Evolutionary conservation across 2,888 invertebrate genomes (phyloP).

Genomic region (Criorhina ranunculi): DNA sequence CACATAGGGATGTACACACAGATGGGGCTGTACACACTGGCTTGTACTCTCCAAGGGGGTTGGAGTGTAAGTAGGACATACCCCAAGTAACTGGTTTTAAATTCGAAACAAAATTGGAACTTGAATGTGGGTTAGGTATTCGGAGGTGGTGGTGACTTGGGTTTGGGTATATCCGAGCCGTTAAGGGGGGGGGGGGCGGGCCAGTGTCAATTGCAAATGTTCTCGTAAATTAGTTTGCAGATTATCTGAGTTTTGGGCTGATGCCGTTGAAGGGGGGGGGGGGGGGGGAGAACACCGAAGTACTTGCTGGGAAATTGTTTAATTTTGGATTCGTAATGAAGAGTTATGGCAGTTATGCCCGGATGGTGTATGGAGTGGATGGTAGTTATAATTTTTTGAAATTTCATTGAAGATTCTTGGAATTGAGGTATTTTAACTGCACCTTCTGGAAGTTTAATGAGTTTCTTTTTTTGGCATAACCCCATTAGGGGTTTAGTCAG

Average conservation of each 20-base stretch:
- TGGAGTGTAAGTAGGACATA: background rate
- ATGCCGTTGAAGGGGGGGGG: background rate
- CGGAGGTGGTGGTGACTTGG: slow-evolving; percentile 46
- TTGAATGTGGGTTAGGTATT: slow-evolving; percentile 17
- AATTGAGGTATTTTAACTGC: background rate
- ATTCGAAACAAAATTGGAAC: slow-evolving; percentile 45
- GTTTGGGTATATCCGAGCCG: slow-evolving; percentile 13
- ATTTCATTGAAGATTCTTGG: slow-evolving; percentile 1
- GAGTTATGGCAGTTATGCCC: slow-evolving; percentile 42
- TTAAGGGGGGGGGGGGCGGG: background rate
- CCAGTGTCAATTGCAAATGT: slow-evolving; percentile 51
- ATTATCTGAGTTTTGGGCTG: slow-evolving; percentile 52
- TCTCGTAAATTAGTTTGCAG: slow-evolving; percentile 67
- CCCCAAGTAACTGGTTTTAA: slow-evolving; percentile 20
- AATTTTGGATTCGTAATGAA: slow-evolving; percentile 50
- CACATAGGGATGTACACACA: slow-evolving; percentile 4
- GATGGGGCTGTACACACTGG: too few species aligned
- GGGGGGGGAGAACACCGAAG: background rate
- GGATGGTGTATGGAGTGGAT: background rate
- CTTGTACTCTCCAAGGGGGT: background rate
- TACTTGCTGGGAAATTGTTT: slow-evolving; percentile 57
- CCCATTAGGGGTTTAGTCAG: background rate
- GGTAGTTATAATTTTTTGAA: slow-evolving; percentile 9
- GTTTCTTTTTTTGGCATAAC: background rate
- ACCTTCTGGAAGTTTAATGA: background rate